Base-by-base conservation (phyloP, 2,113 vertebrate genomes). In the Heterotilapia buettikoferi region DNA sequence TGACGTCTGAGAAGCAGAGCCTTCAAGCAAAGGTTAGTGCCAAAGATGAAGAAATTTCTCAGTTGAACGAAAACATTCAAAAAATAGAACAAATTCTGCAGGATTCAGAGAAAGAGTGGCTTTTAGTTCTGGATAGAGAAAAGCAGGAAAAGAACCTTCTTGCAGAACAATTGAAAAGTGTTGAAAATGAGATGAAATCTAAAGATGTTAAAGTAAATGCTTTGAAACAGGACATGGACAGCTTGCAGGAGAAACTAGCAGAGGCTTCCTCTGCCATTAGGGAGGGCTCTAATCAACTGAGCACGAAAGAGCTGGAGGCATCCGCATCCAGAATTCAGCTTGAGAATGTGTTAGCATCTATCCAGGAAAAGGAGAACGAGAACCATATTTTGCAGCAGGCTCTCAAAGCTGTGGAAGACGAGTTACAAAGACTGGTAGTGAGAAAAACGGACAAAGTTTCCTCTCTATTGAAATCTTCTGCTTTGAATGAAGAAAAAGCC, bases 1-100 rank as follows among this genome's bases (percentile, higher is more conserved):
- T 96, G 96, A 92, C 92, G 93, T 95, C 92, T 12, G 96, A 97
- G 94, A 97, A 93, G 89, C 94, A 97, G 90, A 96, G 92, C 90
- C 97, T 98, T 29, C 97, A 96, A 94, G 96, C 93, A 82, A 92
- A 98, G 98, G 98, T 98, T 97, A 97, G 98, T 98, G 97, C 87
- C 81, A 96, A 97, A 95, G 92, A 94, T 86, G 94, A 96, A 95
- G 97, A 97, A 68, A 88, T 97, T 79, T 94, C 80, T 92, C 89
- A 89, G 83, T 94, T 98, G 89, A 96, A 96, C 89, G 90, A 94
- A 89, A 96, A 95, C 88, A 56, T 96, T 93, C 81, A 95, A 59
- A 97, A 94, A 89, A 76, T 97, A 95, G 97, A 97, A 50, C 96
- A 95, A 47, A 95, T 86, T 88, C 95, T 98, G 2, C 95, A 96